These are phyloP conservation scores for Hyalella azteca DNA, from an alignment of 2,888 invertebrate genomes.

Conservation along the genomic window DNA sequence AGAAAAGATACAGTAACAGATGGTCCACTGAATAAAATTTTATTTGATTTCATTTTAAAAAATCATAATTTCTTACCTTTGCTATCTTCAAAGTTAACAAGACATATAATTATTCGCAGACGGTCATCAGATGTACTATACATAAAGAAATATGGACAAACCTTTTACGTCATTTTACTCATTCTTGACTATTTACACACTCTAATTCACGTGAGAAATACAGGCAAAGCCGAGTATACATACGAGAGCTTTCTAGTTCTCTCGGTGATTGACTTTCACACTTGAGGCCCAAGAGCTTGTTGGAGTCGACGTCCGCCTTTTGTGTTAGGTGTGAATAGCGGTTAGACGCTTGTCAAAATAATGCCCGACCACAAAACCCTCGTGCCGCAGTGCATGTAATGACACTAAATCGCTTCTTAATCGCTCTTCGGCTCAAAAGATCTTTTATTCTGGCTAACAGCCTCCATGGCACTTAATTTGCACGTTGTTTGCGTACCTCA, in stretches of 20 bases:
- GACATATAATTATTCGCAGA: no score
- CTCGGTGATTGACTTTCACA: not conserved
- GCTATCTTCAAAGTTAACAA: no score
- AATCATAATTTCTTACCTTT: no score
- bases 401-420: not conserved
- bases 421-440: slow-evolving; percentile 5
- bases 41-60: no score
- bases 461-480: not conserved
- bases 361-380: slow-evolving; percentile 1
- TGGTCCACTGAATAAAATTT: no score
- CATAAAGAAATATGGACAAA: no score
- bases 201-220: not conserved
- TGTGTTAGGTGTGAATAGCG: not conserved
- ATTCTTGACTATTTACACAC: no score
- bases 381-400: not conserved
- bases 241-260: not conserved
- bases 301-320: not conserved
- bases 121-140: no score
- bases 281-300: not conserved
- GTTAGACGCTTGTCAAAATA: not conserved
- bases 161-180: no score
- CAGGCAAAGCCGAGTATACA: not conserved
- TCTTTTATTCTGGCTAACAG: not conserved
- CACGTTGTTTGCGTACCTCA: no score
- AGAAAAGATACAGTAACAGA: no score